A percentile compares a stretch with the other conserved stretches of the same genome.
Evolutionary conservation across 2,113 vertebrate species (phyloP).

Genomic region (Octodon degus): DNA sequence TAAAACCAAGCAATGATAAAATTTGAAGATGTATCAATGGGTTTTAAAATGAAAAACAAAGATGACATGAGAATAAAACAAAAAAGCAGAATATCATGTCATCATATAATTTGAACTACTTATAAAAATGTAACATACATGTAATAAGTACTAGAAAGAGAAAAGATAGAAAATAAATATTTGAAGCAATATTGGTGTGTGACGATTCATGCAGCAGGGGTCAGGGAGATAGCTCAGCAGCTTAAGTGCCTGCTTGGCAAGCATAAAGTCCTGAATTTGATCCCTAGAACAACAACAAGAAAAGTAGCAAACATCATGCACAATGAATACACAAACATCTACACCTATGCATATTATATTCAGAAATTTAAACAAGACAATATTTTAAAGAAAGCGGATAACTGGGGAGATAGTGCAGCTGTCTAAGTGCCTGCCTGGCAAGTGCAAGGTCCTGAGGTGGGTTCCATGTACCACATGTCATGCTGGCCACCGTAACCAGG

Average conservation of each 20-base stretch:
- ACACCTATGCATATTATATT: background rate
- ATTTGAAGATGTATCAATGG: background rate
- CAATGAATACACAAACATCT: background rate
- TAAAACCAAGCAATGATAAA: background rate
- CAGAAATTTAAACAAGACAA: background rate
- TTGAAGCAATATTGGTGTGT: background rate
- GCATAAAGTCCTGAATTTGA: too few species aligned
- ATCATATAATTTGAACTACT: background rate
- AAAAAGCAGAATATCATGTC: fast-evolving
- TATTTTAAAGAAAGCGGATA: background rate
- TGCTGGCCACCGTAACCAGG: too few species aligned
- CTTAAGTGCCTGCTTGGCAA: too few species aligned
- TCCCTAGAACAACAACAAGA: too few species aligned
- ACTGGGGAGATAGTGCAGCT: too few species aligned
- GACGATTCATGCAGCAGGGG: too few species aligned
- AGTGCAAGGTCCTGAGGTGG: too few species aligned
- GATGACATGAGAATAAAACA: background rate
- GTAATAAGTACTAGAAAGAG: background rate
- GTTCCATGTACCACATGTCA: too few species aligned
- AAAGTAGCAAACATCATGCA: background rate
- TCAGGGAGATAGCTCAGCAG: too few species aligned
- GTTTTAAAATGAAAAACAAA: background rate
- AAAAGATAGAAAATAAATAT: background rate
- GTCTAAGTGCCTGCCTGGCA: too few species aligned
- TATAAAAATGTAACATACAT: background rate